Percentiles rank a stretch among this genome's conserved stretches.
Evolutionary conservation across 2,797 vertebrate species (phyloP).

Genomic region (Natrix natrix): DNA sequence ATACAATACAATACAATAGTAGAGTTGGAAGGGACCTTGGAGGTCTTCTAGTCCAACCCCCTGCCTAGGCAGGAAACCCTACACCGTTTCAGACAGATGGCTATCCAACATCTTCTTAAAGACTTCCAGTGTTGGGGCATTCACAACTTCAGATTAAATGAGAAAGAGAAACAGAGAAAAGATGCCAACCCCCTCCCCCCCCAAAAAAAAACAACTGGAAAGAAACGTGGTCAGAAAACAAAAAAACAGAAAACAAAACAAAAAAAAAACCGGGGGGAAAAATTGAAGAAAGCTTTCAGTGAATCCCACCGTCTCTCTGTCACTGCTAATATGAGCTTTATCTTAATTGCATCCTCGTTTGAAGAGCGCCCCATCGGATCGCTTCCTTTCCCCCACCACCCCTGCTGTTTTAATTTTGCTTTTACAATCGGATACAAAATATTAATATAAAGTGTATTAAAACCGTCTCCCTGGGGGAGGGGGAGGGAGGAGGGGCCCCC

Average conservation of each 20-base stretch:
- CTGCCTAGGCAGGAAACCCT: no score
- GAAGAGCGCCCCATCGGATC: neutral
- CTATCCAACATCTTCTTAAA: no score
- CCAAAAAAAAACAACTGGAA: neutral
- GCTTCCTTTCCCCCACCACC: neutral
- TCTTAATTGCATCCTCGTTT: conserved; percentile 16
- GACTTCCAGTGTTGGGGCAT: no score
- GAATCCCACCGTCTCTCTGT: neutral
- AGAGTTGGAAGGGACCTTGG: no score
- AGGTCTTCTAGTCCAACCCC: no score
- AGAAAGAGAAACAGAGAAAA: no score
- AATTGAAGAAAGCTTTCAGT: neutral
- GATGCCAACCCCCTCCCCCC: no score
- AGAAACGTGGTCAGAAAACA: neutral
- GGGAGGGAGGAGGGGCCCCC: no score
- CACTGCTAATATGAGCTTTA: neutral
- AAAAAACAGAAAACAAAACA: no score
- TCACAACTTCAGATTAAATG: no score
- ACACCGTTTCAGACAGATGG: no score
- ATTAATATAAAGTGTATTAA: conserved; percentile 12
- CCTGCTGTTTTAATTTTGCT: conserved; percentile 22
- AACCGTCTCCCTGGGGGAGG: neutral
- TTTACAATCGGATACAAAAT: conserved; percentile 20
- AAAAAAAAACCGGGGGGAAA: rapidly evolving
- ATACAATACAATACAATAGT: no score